phyloP scores from a whole-genome alignment of 2,797 vertebrate genomes.

The Echiichthys vipera region DNA sequence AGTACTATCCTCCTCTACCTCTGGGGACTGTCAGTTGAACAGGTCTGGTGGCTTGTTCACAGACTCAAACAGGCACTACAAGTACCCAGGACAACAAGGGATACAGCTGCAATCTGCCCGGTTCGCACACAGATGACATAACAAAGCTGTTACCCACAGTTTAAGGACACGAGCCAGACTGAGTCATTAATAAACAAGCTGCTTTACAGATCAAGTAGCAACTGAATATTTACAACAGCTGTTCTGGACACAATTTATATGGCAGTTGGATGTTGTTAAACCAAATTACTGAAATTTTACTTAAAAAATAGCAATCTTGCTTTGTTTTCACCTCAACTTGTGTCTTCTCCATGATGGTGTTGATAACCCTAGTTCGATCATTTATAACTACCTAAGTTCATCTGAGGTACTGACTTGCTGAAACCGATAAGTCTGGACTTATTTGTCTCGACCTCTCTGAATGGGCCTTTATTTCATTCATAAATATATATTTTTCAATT shows the following conservation, averaged over 20 bases:
- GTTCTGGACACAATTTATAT: background rate
- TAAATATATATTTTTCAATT: background rate
- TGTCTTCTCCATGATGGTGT: background rate
- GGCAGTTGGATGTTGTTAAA: background rate
- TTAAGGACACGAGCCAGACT: constrained; percentile 43
- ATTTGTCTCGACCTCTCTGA: background rate
- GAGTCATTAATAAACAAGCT: constrained; percentile 49
- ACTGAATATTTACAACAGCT: constrained; percentile 9
- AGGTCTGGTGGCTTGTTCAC: constrained; percentile 22
- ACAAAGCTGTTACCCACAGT: constrained; percentile 40
- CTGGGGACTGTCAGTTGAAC: constrained; percentile 12
- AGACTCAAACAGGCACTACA: constrained; percentile 28
- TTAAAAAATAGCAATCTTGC: background rate
- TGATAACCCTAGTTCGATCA: background rate
- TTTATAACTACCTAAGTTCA: background rate
- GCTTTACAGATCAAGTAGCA: constrained; percentile 19
- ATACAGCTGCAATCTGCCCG: constrained; percentile 39
- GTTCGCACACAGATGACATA: constrained; percentile 43
- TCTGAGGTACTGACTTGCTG: background rate
- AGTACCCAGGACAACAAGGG: constrained; percentile 41
- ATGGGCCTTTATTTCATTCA: background rate
- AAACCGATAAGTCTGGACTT: background rate
- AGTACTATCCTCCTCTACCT: constrained; percentile 9
- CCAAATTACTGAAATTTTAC: background rate
- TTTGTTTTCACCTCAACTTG: background rate